A percentile compares a stretch with the other conserved stretches of the same genome.
These are phyloP conservation scores for Oryzaephilus surinamensis DNA, from an alignment of 1,140 invertebrate genomes.

Conservation along the genomic window DNA sequence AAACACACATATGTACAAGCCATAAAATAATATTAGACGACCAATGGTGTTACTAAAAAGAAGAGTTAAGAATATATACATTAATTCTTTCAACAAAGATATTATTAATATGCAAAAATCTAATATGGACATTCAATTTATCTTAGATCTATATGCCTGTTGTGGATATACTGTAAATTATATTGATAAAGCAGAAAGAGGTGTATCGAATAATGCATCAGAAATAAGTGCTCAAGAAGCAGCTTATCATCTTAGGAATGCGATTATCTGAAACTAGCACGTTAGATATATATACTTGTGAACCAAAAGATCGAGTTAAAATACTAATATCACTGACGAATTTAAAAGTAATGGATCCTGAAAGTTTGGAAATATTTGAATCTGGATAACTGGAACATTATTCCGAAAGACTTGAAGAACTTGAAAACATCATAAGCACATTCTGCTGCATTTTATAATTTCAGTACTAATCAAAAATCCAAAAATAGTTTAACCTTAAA, in stretches of 20 bases:
- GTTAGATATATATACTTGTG: constrained; percentile 34
- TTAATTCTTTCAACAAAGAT: constrained; percentile 31
- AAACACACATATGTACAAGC: constrained; percentile 21
- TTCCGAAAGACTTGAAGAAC: constrained; percentile 18
- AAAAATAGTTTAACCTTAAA: no score
- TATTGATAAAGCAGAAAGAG: constrained; percentile 34
- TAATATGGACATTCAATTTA: constrained; percentile 28
- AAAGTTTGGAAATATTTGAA: constrained; percentile 24
- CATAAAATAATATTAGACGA: constrained; percentile 22
- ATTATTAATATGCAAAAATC: constrained; percentile 14
- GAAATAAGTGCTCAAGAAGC: constrained; percentile 29
- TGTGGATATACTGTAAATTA: constrained; percentile 30
- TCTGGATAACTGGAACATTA: constrained; percentile 29
- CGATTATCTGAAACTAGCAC: no score
- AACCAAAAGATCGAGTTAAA: constrained; percentile 31
- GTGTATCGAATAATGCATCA: constrained; percentile 29
- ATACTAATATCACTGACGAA: constrained; percentile 19
- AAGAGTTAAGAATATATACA: constrained; percentile 23
- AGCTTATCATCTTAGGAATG: constrained; percentile 27
- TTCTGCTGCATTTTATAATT: constrained; percentile 24
- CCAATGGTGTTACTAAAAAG: constrained; percentile 21
- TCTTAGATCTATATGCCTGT: constrained; percentile 33
- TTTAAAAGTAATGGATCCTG: constrained; percentile 15
- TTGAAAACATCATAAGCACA: constrained; percentile 24
- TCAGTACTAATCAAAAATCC: no score